These are phyloP conservation scores for Periophthalmodon schlosseri DNA, from an alignment of 2,113 vertebrate species.

Conservation along the genomic window DNA sequence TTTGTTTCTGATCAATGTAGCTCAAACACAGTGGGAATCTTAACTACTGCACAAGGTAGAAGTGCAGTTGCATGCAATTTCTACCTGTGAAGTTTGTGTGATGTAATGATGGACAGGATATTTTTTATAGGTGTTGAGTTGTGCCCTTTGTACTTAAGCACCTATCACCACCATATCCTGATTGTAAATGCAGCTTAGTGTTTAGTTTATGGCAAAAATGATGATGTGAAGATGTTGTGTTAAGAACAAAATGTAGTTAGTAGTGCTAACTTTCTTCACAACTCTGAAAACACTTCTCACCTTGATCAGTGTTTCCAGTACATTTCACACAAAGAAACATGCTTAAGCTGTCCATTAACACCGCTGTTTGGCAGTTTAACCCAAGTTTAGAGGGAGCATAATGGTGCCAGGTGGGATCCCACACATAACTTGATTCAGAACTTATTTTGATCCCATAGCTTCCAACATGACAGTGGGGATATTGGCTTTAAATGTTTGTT, in stretches of 20 bases:
- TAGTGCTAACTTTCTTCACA: conserved; percentile 28
- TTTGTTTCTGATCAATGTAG: background rate
- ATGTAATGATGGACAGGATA: background rate
- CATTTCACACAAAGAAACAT: conserved; percentile 19
- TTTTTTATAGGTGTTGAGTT: background rate
- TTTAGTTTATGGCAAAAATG: conserved; percentile 7
- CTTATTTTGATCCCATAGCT: conserved; percentile 25
- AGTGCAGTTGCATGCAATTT: background rate
- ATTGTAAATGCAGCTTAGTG: conserved; percentile 3
- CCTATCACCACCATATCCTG: conserved; percentile 2
- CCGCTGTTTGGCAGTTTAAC: conserved; percentile 60
- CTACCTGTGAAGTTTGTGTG: background rate
- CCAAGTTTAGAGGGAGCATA: conserved; percentile 29
- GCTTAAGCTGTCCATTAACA: conserved; percentile 15
- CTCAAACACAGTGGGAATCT: background rate
- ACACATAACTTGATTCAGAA: conserved; percentile 35
- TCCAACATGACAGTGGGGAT: background rate
- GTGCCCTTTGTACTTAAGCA: conserved; percentile 1
- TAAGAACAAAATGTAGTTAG: conserved; percentile 29
- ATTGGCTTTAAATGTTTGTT: conserved; percentile 87
- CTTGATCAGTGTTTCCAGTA: conserved; percentile 23
- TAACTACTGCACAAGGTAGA: background rate
- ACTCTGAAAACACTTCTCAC: conserved; percentile 30
- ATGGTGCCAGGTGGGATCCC: conserved; percentile 23
- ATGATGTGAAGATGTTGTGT: conserved; percentile 27